A percentile compares a stretch with the other conserved stretches of the same genome.
Conservation (phyloP, 2,797 vertebrate species). For the Pipistrellus nathusii region DNA sequence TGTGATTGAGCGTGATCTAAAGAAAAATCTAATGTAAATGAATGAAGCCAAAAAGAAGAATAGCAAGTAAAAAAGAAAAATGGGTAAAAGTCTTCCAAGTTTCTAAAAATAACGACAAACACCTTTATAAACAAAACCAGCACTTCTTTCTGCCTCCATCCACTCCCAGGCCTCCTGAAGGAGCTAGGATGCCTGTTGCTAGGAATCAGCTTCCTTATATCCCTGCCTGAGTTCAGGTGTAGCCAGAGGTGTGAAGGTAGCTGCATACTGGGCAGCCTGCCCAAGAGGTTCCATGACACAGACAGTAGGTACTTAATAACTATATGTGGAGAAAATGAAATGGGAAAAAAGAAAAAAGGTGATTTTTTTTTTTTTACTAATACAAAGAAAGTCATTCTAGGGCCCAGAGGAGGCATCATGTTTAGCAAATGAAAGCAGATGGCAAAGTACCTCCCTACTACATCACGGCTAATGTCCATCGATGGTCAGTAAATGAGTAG, state of each 20-base stretch:
- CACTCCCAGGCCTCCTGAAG: neutral
- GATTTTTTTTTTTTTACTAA: constrained; percentile 3
- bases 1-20: neutral
- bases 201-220: neutral
- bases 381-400: neutral
- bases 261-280: neutral
- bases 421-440: constrained; percentile 54
- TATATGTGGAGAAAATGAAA: constrained; percentile 20
- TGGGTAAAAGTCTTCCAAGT: neutral
- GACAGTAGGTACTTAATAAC: constrained; percentile 62
- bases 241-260: neutral
- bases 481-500: neutral
- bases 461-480: neutral
- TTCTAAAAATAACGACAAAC: neutral
- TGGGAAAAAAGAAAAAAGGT: neutral
- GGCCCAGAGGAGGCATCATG: constrained; percentile 16
- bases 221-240: neutral
- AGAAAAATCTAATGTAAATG: neutral
- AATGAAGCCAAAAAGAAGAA: neutral
- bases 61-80: neutral
- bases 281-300: neutral
- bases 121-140: neutral
- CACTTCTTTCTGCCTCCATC: neutral
- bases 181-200: neutral
- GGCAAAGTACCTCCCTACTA: neutral